A percentile compares a stretch with the other conserved stretches of the same genome.
Conservation (phyloP, 2,797 vertebrate genomes). For the Balearica regulorum region DNA sequence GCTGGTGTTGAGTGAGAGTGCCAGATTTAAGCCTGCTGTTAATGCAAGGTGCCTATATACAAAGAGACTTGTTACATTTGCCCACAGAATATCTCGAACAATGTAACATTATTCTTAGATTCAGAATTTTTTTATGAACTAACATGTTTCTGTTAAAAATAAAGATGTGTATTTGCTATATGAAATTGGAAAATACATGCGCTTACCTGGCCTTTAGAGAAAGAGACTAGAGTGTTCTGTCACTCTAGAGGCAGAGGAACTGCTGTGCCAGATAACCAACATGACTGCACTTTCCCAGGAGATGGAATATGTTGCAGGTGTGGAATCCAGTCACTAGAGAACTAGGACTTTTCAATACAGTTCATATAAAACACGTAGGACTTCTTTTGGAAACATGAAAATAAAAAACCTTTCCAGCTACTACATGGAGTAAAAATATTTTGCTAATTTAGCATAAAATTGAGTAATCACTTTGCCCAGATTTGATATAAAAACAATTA, state of each 20-base stretch:
- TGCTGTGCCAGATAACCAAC: neutral
- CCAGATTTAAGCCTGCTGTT: neutral
- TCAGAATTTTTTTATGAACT: neutral
- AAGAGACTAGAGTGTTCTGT: neutral
- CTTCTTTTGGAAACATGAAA: conserved; percentile 29
- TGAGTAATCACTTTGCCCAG: conserved; percentile 2
- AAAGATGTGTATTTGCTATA: neutral
- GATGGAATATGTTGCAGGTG: neutral
- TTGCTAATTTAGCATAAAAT: conserved; percentile 30
- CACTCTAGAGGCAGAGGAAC: neutral
- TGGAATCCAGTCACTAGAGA: neutral
- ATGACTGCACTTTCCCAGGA: neutral
- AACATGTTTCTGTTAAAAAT: neutral
- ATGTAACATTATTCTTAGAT: neutral
- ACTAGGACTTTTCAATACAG: neutral
- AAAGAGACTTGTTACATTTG: neutral
- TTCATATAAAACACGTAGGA: conserved; percentile 5
- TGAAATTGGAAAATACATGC: neutral
- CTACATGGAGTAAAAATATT: conserved; percentile 41
- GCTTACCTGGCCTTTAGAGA: conserved; percentile 1
- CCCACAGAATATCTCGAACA: neutral
- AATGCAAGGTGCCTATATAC: neutral
- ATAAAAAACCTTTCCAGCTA: conserved; percentile 29
- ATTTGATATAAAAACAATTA: conserved; percentile 21
- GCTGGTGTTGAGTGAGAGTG: conserved; percentile 3